phyloP scores from a whole-genome alignment of 2,888 invertebrate species.

The Agriopis aurantiaria region DNA sequence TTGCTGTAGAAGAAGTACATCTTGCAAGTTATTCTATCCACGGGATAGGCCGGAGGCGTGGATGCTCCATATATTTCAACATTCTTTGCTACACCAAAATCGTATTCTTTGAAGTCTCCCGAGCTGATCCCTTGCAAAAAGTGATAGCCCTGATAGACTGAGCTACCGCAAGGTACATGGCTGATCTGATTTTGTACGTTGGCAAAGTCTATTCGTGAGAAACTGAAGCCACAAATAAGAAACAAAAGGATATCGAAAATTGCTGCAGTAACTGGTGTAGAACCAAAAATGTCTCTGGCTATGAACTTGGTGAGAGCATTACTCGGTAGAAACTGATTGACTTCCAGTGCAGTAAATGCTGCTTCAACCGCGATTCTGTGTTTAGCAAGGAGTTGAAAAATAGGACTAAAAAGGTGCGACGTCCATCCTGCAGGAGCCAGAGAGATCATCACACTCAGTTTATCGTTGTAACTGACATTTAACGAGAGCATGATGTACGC shows the following conservation, averaged over 20 bases:
- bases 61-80: neutral
- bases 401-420: constrained; percentile 8
- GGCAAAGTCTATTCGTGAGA: neutral
- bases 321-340: neutral
- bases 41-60: constrained; percentile 12
- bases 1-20: constrained; percentile 10
- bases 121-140: neutral
- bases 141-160: constrained; percentile 8
- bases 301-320: neutral
- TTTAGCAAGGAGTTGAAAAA: neutral
- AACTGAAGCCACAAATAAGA: neutral
- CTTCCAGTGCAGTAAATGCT: neutral
- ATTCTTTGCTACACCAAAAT: constrained; percentile 14
- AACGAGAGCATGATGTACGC: constrained; percentile 7
- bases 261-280: neutral
- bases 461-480: constrained; percentile 12
- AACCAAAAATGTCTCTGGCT: neutral
- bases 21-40: constrained; percentile 1
- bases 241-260: neutral
- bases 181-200: constrained; percentile 4
- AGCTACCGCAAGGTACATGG: constrained; percentile 11
- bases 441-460: constrained; percentile 9
- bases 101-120: constrained; percentile 9
- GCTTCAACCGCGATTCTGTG: neutral
- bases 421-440: constrained; percentile 7